These are phyloP conservation scores for Columba janthina DNA, from an alignment of 2,113 vertebrate species.

Conservation along the genomic window DNA sequence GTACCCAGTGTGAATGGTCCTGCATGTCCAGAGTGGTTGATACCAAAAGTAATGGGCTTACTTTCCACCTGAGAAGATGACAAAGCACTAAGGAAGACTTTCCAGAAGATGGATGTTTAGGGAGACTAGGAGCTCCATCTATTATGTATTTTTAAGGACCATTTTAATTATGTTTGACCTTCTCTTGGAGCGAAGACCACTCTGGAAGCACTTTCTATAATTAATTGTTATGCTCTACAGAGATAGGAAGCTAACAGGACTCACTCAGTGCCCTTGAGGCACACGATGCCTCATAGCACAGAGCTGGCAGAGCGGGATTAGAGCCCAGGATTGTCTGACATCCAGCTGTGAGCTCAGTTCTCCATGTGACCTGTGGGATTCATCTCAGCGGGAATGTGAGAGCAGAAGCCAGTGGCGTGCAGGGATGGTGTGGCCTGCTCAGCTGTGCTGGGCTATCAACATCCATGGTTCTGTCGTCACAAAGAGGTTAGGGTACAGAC, in stretches of 20 bases:
- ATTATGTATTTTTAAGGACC: not conserved
- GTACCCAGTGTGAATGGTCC: not conserved
- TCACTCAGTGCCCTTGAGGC: not conserved
- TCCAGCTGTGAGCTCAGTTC: conserved; percentile 25
- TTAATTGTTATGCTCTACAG: not conserved
- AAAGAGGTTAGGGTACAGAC: not conserved
- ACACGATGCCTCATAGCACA: not conserved
- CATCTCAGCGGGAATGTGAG: not conserved
- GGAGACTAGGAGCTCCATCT: not conserved
- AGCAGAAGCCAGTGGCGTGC: not conserved
- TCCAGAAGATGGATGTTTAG: not conserved
- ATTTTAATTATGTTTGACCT: not conserved
- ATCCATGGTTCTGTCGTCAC: not conserved
- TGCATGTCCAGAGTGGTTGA: fast-evolving
- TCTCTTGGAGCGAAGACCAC: not conserved
- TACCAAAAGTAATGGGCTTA: not conserved
- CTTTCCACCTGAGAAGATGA: not conserved
- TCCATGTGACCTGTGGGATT: not conserved
- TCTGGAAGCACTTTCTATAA: not conserved
- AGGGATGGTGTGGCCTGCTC: not conserved
- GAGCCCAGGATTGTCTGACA: not conserved
- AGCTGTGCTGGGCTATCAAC: conserved; percentile 19
- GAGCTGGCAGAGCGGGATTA: not conserved
- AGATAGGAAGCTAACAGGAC: not conserved
- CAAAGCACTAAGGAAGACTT: not conserved